Base-by-base conservation (phyloP, 2,888 invertebrate genomes). In the Scaptodrosophila latifasciaeformis region DNA sequence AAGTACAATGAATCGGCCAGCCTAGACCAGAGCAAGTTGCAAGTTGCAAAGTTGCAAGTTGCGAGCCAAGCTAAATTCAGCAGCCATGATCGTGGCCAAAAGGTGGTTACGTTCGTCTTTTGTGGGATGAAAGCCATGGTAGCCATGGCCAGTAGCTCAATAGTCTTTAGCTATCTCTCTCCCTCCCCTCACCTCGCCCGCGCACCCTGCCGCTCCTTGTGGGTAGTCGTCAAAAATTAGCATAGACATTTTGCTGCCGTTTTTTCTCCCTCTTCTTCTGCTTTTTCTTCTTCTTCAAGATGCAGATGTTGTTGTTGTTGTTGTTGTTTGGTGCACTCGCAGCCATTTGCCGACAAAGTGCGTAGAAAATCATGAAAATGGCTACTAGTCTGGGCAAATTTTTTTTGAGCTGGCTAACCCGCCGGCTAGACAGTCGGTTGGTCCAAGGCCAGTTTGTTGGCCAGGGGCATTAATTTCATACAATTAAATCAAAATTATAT, bases 401-500 rank as follows among this genome's bases (percentile, higher is more conserved):
- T 24, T 24, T 7, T n/a, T n/a, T n/a, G n/a, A n/a, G n/a, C 51
- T 24, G 45, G n/a, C n/a, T 49, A 48, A 39, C 66, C 50, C 54
- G 56, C 46, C 45, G 42, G 57, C 49, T 6, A 29, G 39, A 39
- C 15, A 29, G 31, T 19, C 13, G 4, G 9, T 34, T 29, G 31
- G 54, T 37, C 37, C 46, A 30, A 18, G 30, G 21, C 19, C 9
- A n/a, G 44, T 44, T 13, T 40, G 34, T 21, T 40, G 61, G 54
- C 62, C 70, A 56, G 49, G 61, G 60, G 77, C 74, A 71, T 66
- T 74, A 69, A 81, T 79, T 76, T 79, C 60, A 71, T 79, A 72
- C 70, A 79, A 78, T 81, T 78, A 79, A 78, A 40, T 65, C 59
- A 42, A 74, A 78, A 78, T 79, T 79, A 76, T 57, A 63, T 68